These are phyloP conservation scores for Phalacrocorax carbo DNA, from an alignment of 2,113 vertebrate genomes.

Conservation along the genomic window DNA sequence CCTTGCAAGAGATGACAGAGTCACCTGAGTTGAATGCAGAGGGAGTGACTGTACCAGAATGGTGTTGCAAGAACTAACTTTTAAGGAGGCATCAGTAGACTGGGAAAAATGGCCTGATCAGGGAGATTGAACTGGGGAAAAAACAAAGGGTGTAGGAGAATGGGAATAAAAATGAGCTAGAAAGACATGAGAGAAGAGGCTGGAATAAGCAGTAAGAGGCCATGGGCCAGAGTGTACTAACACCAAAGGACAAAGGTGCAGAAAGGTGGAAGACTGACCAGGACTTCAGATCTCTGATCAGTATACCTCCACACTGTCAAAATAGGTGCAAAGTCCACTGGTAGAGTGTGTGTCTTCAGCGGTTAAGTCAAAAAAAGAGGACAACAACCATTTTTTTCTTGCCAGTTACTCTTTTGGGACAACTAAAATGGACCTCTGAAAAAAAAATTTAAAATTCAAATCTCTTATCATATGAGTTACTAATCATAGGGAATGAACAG, in stretches of 20 bases:
- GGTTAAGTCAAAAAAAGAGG: background rate
- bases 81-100: background rate
- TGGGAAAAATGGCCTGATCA: background rate
- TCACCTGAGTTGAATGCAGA: accelerated
- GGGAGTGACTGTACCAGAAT: background rate
- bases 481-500: background rate
- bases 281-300: background rate
- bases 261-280: background rate
- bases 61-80: background rate
- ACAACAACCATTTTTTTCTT: background rate
- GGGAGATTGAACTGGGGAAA: background rate
- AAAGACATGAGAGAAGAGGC: background rate
- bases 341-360: background rate
- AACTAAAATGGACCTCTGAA: background rate
- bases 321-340: background rate
- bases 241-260: background rate
- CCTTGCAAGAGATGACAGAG: too few species aligned
- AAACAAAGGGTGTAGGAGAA: background rate
- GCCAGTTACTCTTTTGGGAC: background rate
- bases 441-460: background rate
- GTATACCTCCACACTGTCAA: background rate
- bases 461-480: accelerated
- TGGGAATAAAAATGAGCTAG: background rate
- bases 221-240: background rate
- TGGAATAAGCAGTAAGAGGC: background rate